Percentiles rank a stretch among this genome's conserved stretches.
phyloP scores from a whole-genome alignment of 2,888 invertebrate genomes.

The Tiliacea aurago region DNA sequence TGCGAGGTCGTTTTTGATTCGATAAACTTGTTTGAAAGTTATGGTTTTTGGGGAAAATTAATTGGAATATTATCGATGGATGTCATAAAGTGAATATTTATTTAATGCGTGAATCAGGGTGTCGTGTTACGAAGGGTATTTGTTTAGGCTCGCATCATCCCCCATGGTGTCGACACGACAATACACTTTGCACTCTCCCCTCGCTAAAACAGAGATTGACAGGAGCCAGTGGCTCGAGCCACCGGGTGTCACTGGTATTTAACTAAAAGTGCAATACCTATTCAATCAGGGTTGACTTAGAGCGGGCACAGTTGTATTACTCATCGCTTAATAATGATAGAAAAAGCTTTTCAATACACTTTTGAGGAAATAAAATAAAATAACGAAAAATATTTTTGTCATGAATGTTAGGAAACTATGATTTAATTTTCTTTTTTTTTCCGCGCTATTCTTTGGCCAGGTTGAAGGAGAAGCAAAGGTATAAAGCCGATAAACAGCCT shows the following conservation, averaged over 20 bases:
- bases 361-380: too few relatives aligned
- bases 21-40: slow-evolving; percentile 55
- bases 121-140: slow-evolving; percentile 63
- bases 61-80: slow-evolving; percentile 35
- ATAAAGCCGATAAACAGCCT: too few relatives aligned
- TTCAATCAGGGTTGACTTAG: slow-evolving; percentile 43
- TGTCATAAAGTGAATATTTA: slow-evolving; percentile 53
- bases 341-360: too few relatives aligned
- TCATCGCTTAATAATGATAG: slow-evolving; percentile 32
- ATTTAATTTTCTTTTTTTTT: too few relatives aligned
- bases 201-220: slow-evolving; percentile 69
- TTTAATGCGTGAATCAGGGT: slow-evolving; percentile 57
- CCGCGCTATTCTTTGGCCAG: too few relatives aligned
- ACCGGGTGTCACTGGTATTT: slow-evolving; percentile 60
- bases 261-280: slow-evolving; percentile 59
- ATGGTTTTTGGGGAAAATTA: slow-evolving; percentile 41
- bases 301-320: slow-evolving; percentile 10
- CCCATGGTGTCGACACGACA: slow-evolving; percentile 76
- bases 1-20: slow-evolving; percentile 55
- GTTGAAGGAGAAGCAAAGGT: too few relatives aligned
- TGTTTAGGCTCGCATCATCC: slow-evolving; percentile 57
- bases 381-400: too few relatives aligned
- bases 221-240: slow-evolving; percentile 63
- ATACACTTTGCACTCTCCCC: slow-evolving; percentile 77
- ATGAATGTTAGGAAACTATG: too few relatives aligned